A percentile compares a stretch with the other conserved stretches of the same genome.
Conservation (phyloP, 2,113 vertebrate genomes). For the Marcusenius ussheri region DNA sequence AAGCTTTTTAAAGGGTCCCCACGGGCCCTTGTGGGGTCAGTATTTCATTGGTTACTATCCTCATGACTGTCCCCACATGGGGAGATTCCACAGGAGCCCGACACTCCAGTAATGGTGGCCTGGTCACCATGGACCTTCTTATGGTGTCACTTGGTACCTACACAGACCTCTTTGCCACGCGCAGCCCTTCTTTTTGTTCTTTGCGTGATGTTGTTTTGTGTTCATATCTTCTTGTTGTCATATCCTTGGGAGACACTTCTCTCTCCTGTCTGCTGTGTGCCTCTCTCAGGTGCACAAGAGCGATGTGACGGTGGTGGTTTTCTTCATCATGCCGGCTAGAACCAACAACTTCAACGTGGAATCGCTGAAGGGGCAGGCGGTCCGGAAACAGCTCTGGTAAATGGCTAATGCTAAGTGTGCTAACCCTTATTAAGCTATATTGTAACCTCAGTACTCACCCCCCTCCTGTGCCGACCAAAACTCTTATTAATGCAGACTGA, state of each 20-base stretch:
- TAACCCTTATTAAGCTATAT: background rate
- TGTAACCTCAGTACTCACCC: background rate
- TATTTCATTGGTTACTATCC: background rate
- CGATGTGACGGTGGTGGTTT: conserved; percentile 84
- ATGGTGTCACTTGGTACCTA: background rate
- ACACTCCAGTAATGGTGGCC: background rate
- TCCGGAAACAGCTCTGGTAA: conserved; percentile 93
- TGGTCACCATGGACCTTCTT: background rate
- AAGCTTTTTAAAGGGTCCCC: background rate
- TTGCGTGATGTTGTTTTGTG: background rate
- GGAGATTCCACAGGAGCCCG: background rate
- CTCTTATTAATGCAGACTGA: background rate
- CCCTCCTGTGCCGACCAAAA: background rate
- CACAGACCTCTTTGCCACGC: background rate
- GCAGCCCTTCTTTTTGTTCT: background rate
- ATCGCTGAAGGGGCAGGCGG: conserved; percentile 88
- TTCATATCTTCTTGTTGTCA: background rate
- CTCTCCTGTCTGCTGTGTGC: background rate
- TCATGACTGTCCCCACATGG: background rate
- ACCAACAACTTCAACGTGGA: conserved; percentile 98
- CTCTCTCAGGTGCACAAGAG: conserved; percentile 73
- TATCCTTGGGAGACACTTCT: background rate
- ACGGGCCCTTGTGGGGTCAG: background rate
- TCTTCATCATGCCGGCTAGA: conserved; percentile 97
- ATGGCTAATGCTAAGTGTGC: background rate